These are phyloP conservation scores for Picus viridis DNA, from an alignment of 2,797 vertebrate genomes.

Conservation along the genomic window DNA sequence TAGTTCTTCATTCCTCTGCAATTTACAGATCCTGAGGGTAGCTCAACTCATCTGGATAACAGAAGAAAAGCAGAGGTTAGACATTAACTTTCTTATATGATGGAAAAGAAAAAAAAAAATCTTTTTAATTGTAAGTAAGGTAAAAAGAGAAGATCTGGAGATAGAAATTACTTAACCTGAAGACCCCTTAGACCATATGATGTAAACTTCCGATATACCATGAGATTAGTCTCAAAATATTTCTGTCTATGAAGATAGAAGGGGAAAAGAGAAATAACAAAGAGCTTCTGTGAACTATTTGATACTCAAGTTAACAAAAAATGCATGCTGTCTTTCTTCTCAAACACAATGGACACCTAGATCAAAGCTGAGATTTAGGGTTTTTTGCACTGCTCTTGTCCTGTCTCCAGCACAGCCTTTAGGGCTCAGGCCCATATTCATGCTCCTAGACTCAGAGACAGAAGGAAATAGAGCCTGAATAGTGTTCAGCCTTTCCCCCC, in stretches of 20 bases:
- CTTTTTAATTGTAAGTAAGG: not conserved
- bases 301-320: not conserved
- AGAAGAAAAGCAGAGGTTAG: not conserved
- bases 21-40: not conserved
- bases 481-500: not conserved
- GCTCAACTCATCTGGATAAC: not conserved
- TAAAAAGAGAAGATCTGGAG: not conserved
- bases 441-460: not conserved
- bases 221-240: not conserved
- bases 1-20: not conserved
- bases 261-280: conserved; percentile 4
- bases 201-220: conserved; percentile 30
- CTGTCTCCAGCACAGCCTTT: not conserved
- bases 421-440: not conserved
- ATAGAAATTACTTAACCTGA: not conserved
- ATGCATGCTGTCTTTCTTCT: not conserved
- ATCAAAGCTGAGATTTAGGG: not conserved
- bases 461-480: not conserved
- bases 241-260: conserved; percentile 4
- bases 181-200: conserved; percentile 3
- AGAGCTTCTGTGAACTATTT: not conserved
- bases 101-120: conserved; percentile 17
- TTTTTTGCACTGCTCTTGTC: not conserved
- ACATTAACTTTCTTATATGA: not conserved
- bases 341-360: not conserved